Evolutionary conservation across 2,888 invertebrate species (phyloP), one percentile per base, ranked within the genome.

Genomic region (Liopterus haemorrhoidalis): DNA sequence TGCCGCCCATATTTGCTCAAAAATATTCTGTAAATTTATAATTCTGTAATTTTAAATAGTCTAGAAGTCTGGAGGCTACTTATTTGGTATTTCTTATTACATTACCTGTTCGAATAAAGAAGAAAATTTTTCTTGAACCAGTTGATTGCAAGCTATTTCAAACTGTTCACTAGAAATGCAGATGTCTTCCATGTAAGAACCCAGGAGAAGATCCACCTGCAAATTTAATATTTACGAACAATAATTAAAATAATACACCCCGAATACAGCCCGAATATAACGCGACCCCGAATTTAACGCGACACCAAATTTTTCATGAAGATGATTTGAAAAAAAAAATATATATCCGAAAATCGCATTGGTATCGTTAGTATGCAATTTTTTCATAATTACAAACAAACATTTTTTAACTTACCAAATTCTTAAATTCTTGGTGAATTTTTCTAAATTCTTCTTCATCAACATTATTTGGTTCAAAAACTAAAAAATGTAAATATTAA

Each of bases 171-270:
- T 82, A 0, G 84, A 79, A 54, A 94, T 90, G 33, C 86, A 85
- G 62, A 92, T 83, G 59, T 94, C 94, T 56, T 91, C 89, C 85
- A 92, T 91, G 61, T 91, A 93, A 44, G 86, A 89, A 30, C 89
- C 86, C 31, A 94, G 71, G 80, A 94, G 83, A 43, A 84, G 79
- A 61, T 92, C 92, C n/a, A 93, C 85, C 83, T 83, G 55, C 14
- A 47, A 36, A 28, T 36, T 35, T 30, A 2, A 33, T 16, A 33
- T 5, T 38, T 9, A 14, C 20, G 38, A 41, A 37, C 28, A 31
- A 40, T 9, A 40, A 28, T 33, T n/a, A n/a, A n/a, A 28, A 14
- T 40, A 21, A 31, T 31, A 31, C 2, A 5, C 4, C 3, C 2
- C 16, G 15, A 18, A 16, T 25, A 2, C 20, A 21, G 20, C 22